A percentile compares a stretch with the other conserved stretches of the same genome.
These are phyloP conservation scores for Camponotus pennsylvanicus DNA, from an alignment of 1,140 invertebrate genomes.

Conservation along the genomic window DNA sequence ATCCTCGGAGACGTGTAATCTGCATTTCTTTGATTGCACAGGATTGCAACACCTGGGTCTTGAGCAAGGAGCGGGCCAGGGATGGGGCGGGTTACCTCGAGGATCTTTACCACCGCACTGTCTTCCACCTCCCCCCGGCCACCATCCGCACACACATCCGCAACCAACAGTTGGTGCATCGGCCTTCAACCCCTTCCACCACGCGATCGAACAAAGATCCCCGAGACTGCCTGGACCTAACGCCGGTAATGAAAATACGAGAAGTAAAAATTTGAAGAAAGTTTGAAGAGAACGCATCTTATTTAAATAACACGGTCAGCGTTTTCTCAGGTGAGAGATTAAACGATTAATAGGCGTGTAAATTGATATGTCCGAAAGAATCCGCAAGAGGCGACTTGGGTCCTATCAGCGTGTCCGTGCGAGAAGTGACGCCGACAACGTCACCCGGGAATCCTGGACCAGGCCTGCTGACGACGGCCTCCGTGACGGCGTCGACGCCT, in stretches of 20 bases:
- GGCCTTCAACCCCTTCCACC: constrained; percentile 85
- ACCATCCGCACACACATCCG: constrained; percentile 83
- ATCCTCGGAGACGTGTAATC: constrained; percentile 62
- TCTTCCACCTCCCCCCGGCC: constrained; percentile 84
- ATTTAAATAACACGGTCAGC: not conserved
- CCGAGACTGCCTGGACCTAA: constrained; percentile 80
- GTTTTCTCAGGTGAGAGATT: not conserved
- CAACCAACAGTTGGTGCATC: constrained; percentile 80
- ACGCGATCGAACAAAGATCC: constrained; percentile 84
- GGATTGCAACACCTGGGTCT: constrained; percentile 84
- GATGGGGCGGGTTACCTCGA: constrained; percentile 84
- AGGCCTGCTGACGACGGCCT: constrained; percentile 82
- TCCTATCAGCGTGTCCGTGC: constrained; percentile 83
- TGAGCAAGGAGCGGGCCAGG: constrained; percentile 82
- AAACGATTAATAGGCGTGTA: constrained; percentile 13
- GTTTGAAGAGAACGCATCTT: no score
- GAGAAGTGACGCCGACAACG: constrained; percentile 80
- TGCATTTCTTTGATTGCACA: constrained; percentile 78
- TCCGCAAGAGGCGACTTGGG: constrained; percentile 82
- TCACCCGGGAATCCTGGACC: constrained; percentile 83
- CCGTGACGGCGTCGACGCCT: constrained; percentile 81
- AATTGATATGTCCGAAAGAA: constrained; percentile 74
- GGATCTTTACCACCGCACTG: constrained; percentile 83
- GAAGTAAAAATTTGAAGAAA: constrained; percentile 1
- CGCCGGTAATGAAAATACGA: constrained; percentile 74